Evolutionary conservation across 1,140 invertebrate species (phyloP), one percentile per base, ranked within the genome.

Genomic region (Scylla paramamosain): DNA sequence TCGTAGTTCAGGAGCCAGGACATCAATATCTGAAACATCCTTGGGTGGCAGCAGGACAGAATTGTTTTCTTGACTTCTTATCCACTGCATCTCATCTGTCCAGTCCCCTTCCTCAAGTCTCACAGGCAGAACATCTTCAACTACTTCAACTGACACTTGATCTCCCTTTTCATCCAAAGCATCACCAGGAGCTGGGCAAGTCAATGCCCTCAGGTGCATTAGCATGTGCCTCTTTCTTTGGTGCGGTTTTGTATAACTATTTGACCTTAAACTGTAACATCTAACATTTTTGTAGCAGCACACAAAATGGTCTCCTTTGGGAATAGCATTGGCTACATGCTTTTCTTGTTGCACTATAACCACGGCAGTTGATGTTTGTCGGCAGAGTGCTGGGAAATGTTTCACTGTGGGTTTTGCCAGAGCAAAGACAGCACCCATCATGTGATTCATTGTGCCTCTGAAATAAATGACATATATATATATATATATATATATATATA

Each of bases 21-120:
- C 45, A 32, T 93, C 92, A 88, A 93, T 88, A 0, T 93, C 92
- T n/a, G 92, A 84, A 4, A 32, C 31, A 88, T 93, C 92, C 2
- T 28, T 93, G 0, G 92, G 84, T 20, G 92, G 83, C 6, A 32
- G 29, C 12, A 93, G 48, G 87, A 93, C 92, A 93, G 86, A 83
- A 20, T 28, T 52, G 20, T 8, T 87, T 31, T 93, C 84, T 59
- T 93, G 92, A 31, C 92, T 93, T 25, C 1, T 87, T 93, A 88
- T 52, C 92, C 83, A 93, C 0, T 46, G n/a, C 83, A 93, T 93
- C 52, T 93, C 92, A 28, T 48, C n/a, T 4, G 46, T 46, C 92
- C 92, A 93, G 46, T 93, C 48, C 8, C 28, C 92, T 31, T 88
- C 84, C 29, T 32, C 14, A 25, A 59, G n/a, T 32, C 3, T 88